phyloP scores from a whole-genome alignment of 2,113 vertebrate genomes.

The Nothocercus julius region DNA sequence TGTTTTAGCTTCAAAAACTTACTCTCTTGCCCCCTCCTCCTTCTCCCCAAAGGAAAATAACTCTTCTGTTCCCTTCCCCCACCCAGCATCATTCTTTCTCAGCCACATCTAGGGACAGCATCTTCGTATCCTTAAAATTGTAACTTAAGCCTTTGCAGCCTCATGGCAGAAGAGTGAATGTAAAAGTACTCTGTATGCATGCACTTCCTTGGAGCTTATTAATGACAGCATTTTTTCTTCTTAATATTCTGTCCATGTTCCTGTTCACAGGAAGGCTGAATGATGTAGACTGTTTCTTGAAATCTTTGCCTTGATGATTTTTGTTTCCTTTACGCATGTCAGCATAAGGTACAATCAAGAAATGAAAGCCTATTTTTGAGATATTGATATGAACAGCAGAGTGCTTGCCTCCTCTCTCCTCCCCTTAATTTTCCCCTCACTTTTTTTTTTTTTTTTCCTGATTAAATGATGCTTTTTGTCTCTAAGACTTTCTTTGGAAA shows the following conservation, averaged over 20 bases:
- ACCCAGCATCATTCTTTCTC: background rate
- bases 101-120: background rate
- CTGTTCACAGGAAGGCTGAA: conserved; percentile 51
- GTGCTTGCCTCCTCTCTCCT: background rate
- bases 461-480: background rate
- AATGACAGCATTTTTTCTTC: conserved; percentile 49
- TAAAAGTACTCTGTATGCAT: conserved; percentile 45
- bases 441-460: no score
- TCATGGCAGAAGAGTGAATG: background rate
- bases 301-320: conserved; percentile 47
- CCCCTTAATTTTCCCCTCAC: background rate
- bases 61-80: background rate
- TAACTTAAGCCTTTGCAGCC: background rate
- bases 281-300: conserved; percentile 57
- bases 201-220: conserved; percentile 48
- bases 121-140: background rate
- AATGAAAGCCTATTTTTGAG: conserved; percentile 32
- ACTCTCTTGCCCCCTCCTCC: no score
- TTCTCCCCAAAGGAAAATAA: background rate
- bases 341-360: conserved; percentile 41
- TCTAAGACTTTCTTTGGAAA: background rate
- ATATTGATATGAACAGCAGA: background rate
- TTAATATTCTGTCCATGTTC: conserved; percentile 61
- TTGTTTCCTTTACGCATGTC: conserved; percentile 25
- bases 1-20: background rate